Conservation (phyloP, 2,888 invertebrate species). For the Bursaphelenchus okinawaensis region DNA sequence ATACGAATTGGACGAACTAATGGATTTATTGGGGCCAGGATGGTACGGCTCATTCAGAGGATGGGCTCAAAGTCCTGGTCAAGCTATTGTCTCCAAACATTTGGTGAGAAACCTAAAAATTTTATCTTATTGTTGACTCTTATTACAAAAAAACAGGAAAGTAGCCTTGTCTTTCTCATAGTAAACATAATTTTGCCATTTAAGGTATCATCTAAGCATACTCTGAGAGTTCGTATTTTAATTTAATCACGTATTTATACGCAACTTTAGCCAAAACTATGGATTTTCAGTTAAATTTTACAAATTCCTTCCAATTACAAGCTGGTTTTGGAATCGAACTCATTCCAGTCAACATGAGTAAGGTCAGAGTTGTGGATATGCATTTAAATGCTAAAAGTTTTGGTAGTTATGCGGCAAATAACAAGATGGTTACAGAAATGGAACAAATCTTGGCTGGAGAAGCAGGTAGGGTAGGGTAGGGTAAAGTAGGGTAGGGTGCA, state of each 20-base stretch:
- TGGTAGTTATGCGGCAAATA: conserved; percentile 51
- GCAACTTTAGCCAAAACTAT: not conserved
- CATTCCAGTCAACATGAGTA: not conserved
- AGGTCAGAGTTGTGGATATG: not conserved
- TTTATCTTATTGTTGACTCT: no score
- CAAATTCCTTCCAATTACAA: not conserved
- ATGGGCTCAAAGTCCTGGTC: conserved; percentile 31
- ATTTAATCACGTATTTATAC: no score
- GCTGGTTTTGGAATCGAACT: not conserved
- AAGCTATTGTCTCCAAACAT: conserved; percentile 38
- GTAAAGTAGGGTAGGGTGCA: no score
- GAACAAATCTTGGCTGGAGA: conserved; percentile 45
- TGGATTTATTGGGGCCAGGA: conserved; percentile 7
- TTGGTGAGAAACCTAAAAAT: conserved; percentile 20
- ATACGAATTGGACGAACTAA: not conserved
- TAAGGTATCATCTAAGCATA: no score
- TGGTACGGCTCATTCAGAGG: conserved; percentile 1
- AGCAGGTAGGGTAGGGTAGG: no score
- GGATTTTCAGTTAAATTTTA: not conserved
- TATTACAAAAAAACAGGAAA: no score
- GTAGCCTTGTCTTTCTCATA: no score
- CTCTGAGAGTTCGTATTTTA: no score
- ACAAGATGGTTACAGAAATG: conserved; percentile 37
- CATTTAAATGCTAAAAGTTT: conserved; percentile 36
- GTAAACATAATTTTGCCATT: no score